Base-by-base conservation (phyloP, 1,140 invertebrate genomes). In the Ganaspis sp. region DNA sequence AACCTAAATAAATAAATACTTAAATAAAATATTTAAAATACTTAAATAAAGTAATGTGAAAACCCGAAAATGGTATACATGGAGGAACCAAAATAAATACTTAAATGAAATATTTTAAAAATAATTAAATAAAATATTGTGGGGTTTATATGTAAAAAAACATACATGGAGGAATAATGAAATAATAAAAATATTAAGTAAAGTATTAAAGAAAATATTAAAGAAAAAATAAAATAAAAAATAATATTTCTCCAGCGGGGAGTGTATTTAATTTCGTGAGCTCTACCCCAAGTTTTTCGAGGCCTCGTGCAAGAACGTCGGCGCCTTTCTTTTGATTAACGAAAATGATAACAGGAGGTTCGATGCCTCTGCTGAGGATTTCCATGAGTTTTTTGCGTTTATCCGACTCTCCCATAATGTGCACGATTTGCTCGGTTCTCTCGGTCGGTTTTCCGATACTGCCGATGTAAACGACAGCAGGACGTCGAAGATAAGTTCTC, bases 291-390 rank as follows among this genome's bases (percentile, higher is more conserved):
- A 99, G 93, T 92, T 99, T 99, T 89, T 99, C 98, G 84, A 99
- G 92, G 54, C 98, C 97, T 91, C 98, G 98, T 40, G 98, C 98
- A 88, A 99, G 92, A 0, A 99, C 96, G 92, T 99, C 99, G 0
- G 98, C 99, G 79, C 98, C 99, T 92, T 99, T 99, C 94, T 99
- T 99, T 92, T 99, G 98, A 91, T 99, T 99, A 80, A 99, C 99
- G 87, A 99, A 99, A 85, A 99, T 99, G 85, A 99, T 99, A 71
- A 99, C 96, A 1, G 99, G 99, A 3, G 98, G 98, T 88, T 98
- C 97, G 49, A 99, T 94, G 9, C 96, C 96, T 74, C 95, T 93
- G 78, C 95, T 95, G 6, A 98, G 91, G 83, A 97, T 96, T 86
- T 97, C 96, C 91, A 97, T 95, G 2, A 98, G 92, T 91, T 97